Percentiles rank a stretch among this genome's conserved stretches.
Conservation (phyloP, 2,888 invertebrate species). For the Agriopis aurantiaria region DNA sequence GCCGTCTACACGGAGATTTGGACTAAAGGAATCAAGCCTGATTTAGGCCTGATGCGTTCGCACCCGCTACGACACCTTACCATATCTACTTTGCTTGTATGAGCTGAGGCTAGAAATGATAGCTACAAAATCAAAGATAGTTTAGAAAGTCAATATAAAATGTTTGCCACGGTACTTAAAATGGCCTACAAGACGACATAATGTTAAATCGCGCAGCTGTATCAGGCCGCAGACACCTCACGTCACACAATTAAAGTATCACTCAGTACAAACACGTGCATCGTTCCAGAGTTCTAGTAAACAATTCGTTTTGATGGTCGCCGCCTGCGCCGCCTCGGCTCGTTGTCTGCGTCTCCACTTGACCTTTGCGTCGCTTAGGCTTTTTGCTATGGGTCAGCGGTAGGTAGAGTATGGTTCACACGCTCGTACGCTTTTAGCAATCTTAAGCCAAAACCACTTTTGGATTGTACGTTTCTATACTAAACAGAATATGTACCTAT, state of each 20-base stretch:
- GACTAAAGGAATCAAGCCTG: no score
- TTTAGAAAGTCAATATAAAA: background rate
- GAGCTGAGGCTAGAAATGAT: no score
- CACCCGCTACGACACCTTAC: no score
- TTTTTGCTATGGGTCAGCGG: slow-evolving; percentile 20
- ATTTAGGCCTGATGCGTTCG: no score
- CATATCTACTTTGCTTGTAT: no score
- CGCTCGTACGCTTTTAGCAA: background rate
- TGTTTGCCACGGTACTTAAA: background rate
- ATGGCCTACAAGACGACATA: background rate
- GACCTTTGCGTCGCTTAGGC: slow-evolving; percentile 35
- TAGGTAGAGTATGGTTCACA: slow-evolving; percentile 19
- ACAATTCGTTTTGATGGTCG: slow-evolving; percentile 66
- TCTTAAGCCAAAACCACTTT: background rate
- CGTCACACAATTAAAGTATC: slow-evolving; percentile 44
- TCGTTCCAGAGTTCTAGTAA: slow-evolving; percentile 66
- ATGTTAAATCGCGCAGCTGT: slow-evolving; percentile 22
- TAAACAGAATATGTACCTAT: background rate
- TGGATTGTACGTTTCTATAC: background rate
- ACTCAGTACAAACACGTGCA: slow-evolving; percentile 68
- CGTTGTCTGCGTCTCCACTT: slow-evolving; percentile 39
- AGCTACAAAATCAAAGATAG: no score
- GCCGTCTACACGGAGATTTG: no score
- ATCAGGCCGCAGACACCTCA: slow-evolving; percentile 32
- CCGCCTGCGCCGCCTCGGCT: slow-evolving; percentile 28